Base-by-base conservation (phyloP, 2,888 invertebrate genomes). In the Cosmopolites sordidus region DNA sequence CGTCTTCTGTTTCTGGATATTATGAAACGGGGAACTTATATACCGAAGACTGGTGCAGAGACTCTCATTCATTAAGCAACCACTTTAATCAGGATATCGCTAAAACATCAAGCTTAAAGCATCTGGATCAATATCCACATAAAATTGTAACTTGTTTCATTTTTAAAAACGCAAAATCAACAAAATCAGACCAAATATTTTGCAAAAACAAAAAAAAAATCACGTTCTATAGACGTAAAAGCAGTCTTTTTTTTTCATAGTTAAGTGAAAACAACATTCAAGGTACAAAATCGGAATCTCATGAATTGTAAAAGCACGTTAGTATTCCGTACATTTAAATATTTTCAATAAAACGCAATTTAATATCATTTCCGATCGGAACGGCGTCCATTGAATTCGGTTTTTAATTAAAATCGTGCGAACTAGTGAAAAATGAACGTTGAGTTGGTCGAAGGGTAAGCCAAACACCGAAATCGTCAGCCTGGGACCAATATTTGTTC, bases 401-500 rank as follows among this genome's bases (percentile, higher is more conserved):
- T 29, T 44, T 44, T 42, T 48, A 48, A 48, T 37, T 22, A 43
- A 38, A 33, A 18, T 39, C 43, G 14, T 16, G 43, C 27, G 11
- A 29, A 27, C 14, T 17, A 1, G 38, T 16, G 33, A 27, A 22
- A 39, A 43, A 50, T 44, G 43, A 33, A 17, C 17, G 29, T 4
- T 29, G 48, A 45, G 41, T 52, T 48, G 44, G 48, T 43, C 43
- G 41, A 43, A 48, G 51, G 49, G 52, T 52, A 44, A 48, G 52
- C 48, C 49, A 51, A 56, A 58, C 48, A 29, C 22, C 27, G 43
- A 50, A 17, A 33, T 48, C 42, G 30, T 16, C 55, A 49, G 47
- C 45, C 47, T 45, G 58, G 17, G 40, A 18, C 16, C 46, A 58
- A 57, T 62, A 59, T 62, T 62, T 62, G 59, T 62, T 58, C 38